Base-by-base conservation (phyloP, 2,113 vertebrate genomes). In the Oxyruncus cristatus region DNA sequence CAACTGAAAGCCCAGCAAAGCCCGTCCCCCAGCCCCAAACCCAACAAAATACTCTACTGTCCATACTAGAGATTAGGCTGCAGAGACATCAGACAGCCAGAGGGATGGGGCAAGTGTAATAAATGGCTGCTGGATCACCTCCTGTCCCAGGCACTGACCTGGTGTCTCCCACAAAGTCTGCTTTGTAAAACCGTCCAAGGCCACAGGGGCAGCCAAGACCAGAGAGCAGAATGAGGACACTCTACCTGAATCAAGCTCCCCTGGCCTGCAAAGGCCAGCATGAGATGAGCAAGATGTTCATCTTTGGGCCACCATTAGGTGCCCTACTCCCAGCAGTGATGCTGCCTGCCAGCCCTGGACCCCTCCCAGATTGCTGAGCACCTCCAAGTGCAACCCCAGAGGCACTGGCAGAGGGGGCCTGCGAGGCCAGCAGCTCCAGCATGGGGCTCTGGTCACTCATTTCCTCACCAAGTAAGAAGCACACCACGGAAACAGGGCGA, bases 121-220 rank as follows among this genome's bases (percentile, higher is more conserved):
- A 8, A 2, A 6, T 13, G 27, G 30, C 58, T 76, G 49, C 79
- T 32, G 63, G 14, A 32, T 55, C 56, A 49, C 50, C 61, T 67
- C 8, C 0, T 78, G 50, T 22, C 12, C 55, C 81, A 66, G 35
- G 28, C 53, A 32, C 50, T 3, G 5, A 28, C 15, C 28, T 39
- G 33, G 7, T 5, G 2, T 14, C 19, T 49, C 62, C 33, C 66
- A 28, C 0, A 0, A 14, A 52, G 21, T 50, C 52, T 63, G 66
- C 82, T 85, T 33, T 59, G 41, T 37, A 49, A 92, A 90, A 58
- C 11, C 13, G 23, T 61, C 44, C 66, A 47, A 32, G 30, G 56
- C 46, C 65, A 27, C 23, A 20, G 37, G 47, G 15, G 13, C 85
- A 92, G 42, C 75, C 61, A 41, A 52, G 32, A 65, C 19, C 49